Base-by-base conservation (phyloP, 2,888 invertebrate genomes). In the Idaea biselata region DNA sequence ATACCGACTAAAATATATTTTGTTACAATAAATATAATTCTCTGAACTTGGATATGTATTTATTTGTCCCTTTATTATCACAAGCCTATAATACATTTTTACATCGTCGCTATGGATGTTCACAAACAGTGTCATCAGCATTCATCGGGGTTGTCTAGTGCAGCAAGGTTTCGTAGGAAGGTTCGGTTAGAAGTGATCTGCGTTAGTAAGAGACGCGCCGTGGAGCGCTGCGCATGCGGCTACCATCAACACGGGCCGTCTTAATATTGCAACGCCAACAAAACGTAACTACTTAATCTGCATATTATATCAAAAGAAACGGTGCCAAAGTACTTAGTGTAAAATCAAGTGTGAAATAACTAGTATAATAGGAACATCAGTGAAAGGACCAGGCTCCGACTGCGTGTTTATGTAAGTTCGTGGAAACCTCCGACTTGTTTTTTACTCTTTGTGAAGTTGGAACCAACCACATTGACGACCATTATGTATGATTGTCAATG, bases 201-300 rank as follows among this genome's bases (percentile, higher is more conserved):
- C 69, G 65, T 63, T 83, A 89, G 89, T 89, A 77, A 87, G 82
- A 86, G 82, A 80, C 84, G 86, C 82, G 88, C 84, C 73, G 80
- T 78, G 77, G 84, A 85, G 86, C 86, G 86, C 83, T 78, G 84
- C 86, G 89, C 89, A 81, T 88, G 91, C 89, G 87, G 82, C 69
- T 56, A 62, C 61, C 66, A 72, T 70, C 71, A 67, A 65, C 72
- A 72, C 74, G 68, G 69, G 74, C 71, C 70, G 61, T 65, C 62
- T 56, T 54, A 11, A 11, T 44, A 55, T 63, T 62, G 60, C 33
- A 31, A 65, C 64, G 55, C 33, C 58, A 64, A 58, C 54, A 64
- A 69, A 68, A 69, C 68, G 62, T 63, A 67, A 64, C 65, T 63
- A 58, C 63, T 68, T 63, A 61, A 64, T 44, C 44, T 44, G 44